Conservation (phyloP, 2,113 vertebrate species). For the Sardina pilchardus region DNA sequence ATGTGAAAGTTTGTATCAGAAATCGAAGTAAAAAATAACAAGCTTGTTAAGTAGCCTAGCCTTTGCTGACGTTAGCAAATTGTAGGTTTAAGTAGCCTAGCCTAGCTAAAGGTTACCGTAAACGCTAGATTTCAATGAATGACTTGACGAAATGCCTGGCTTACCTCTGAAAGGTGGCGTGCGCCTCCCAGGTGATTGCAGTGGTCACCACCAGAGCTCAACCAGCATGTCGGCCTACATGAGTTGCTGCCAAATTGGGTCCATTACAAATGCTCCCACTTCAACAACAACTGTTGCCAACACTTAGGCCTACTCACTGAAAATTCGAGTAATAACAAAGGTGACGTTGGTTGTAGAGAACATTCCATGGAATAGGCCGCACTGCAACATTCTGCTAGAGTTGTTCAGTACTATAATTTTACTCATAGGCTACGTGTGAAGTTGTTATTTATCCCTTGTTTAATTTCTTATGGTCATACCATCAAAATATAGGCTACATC, state of each 20-base stretch:
- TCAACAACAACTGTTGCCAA: neutral
- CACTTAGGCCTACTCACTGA: neutral
- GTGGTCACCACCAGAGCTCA: neutral
- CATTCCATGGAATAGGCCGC: neutral
- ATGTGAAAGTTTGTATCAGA: neutral
- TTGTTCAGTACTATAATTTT: neutral
- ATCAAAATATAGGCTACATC: no score
- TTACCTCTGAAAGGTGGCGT: neutral
- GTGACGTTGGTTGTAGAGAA: neutral
- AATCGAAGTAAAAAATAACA: neutral
- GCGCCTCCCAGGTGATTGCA: neutral
- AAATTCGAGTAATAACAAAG: conserved; percentile 11
- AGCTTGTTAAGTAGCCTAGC: neutral
- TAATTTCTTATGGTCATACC: no score
- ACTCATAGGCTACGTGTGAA: no score
- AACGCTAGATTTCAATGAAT: neutral
- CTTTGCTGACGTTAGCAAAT: no score
- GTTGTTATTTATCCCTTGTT: neutral
- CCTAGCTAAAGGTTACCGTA: neutral
- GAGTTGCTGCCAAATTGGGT: neutral
- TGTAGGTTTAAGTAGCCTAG: neutral
- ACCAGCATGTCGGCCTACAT: neutral
- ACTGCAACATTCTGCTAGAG: no score
- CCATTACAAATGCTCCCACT: neutral
- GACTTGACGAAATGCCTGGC: neutral